A percentile compares a stretch with the other conserved stretches of the same genome.
phyloP scores from a whole-genome alignment of 2,888 invertebrate species.

The Euproctis similis region DNA sequence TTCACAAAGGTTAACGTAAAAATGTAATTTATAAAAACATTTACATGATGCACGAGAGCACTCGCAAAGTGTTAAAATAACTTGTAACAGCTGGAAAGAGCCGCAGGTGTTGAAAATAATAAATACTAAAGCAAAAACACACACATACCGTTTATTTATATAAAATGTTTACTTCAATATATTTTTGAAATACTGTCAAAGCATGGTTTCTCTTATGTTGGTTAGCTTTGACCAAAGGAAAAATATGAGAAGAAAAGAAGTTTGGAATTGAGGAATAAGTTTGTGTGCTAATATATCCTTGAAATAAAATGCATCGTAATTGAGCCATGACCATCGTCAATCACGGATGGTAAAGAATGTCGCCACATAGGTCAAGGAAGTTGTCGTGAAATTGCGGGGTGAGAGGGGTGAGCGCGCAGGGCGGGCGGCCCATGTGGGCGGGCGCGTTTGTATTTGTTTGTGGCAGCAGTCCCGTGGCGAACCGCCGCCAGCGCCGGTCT shows the following conservation, averaged over 20 bases:
- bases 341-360: slow-evolving; percentile 35
- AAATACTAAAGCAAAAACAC: slow-evolving; percentile 2
- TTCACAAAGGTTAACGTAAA: background rate
- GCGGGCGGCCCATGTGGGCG: slow-evolving; percentile 35
- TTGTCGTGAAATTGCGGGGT: slow-evolving; percentile 15
- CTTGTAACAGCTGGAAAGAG: slow-evolving; percentile 12
- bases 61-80: slow-evolving; percentile 9
- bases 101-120: slow-evolving; percentile 13
- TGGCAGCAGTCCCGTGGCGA: slow-evolving; percentile 39
- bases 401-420: slow-evolving; percentile 22
- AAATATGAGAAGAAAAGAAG: no score
- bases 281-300: slow-evolving; percentile 7
- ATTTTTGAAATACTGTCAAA: no score
- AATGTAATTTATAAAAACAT: slow-evolving; percentile 1
- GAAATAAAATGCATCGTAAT: slow-evolving; percentile 11
- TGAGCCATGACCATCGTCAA: slow-evolving; percentile 41
- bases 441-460: slow-evolving; percentile 35
- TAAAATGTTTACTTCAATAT: no score
- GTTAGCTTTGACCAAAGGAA: no score
- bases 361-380: slow-evolving; percentile 50
- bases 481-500: slow-evolving; percentile 35
- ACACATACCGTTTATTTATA: background rate
- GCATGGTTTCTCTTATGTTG: no score
- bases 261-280: no score
- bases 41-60: slow-evolving; percentile 6